Conservation (phyloP, 1,140 invertebrate species). For the Meteorus sp. region DNA sequence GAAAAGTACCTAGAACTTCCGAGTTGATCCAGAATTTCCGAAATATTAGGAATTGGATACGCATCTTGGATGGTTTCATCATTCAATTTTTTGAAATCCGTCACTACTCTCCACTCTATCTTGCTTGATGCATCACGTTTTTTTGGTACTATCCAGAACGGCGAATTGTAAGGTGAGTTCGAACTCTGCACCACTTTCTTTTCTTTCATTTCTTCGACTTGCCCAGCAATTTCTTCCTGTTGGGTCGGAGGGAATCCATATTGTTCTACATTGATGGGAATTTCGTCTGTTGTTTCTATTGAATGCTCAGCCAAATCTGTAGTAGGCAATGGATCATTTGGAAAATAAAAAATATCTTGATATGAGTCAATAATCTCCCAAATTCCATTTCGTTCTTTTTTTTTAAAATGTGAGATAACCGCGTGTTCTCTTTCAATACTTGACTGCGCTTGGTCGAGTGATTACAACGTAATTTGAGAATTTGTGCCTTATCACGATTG, state of each 20-base stretch:
- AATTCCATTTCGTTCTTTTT: neutral
- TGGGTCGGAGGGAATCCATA: conserved; percentile 17
- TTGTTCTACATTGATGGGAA: conserved; percentile 21
- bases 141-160: neutral
- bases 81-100: neutral
- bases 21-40: neutral
- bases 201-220: conserved; percentile 23
- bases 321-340: conserved; percentile 8
- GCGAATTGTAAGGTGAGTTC: conserved; percentile 18
- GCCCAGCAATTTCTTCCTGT: conserved; percentile 19
- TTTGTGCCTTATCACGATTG: neutral
- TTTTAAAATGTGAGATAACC: neutral
- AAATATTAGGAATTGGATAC: neutral
- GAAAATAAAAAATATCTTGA: conserved; percentile 17
- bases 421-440: too few relatives aligned
- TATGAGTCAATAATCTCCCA: conserved; percentile 20
- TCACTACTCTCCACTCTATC: neutral
- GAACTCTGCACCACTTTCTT: conserved; percentile 17
- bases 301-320: conserved; percentile 12
- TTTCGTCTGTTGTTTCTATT: conserved; percentile 19
- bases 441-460: neutral
- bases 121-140: neutral
- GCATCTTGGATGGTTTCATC: neutral
- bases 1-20: neutral
- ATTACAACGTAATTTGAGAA: neutral